These are phyloP conservation scores for Rhynchophorus ferrugineus DNA, from an alignment of 1,140 invertebrate species.

Conservation along the genomic window DNA sequence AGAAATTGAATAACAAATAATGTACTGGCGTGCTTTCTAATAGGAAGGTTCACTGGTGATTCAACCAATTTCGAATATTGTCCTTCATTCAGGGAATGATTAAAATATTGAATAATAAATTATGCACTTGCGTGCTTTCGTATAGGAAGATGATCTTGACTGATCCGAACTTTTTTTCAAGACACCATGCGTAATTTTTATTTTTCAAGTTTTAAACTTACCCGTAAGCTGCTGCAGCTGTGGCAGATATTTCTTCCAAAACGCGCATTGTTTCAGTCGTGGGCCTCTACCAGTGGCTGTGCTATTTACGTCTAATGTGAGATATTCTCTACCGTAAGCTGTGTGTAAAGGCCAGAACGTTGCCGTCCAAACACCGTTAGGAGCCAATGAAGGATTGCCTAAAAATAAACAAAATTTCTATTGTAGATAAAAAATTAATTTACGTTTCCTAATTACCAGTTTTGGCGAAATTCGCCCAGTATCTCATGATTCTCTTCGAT, in stretches of 20 bases:
- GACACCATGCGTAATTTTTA: too few relatives aligned
- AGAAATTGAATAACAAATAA: too few relatives aligned
- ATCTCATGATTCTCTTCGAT: slow-evolving; percentile 81
- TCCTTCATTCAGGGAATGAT: too few relatives aligned
- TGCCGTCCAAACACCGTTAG: slow-evolving; percentile 54
- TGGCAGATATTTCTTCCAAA: slow-evolving; percentile 93
- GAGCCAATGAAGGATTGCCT: slow-evolving; percentile 56
- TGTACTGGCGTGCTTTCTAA: too few relatives aligned
- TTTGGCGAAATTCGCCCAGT: slow-evolving; percentile 94
- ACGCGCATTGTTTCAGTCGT: slow-evolving; percentile 85
- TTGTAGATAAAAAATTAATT: not conserved
- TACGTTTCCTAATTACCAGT: slow-evolving; percentile 60
- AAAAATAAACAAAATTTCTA: not conserved
- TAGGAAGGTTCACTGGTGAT: too few relatives aligned
- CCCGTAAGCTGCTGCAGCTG: slow-evolving; percentile 70
- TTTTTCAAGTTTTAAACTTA: too few relatives aligned
- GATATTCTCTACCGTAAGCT: slow-evolving; percentile 71
- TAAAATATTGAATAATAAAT: too few relatives aligned
- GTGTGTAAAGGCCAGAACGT: slow-evolving; percentile 84
- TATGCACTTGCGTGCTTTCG: too few relatives aligned
- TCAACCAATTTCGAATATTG: too few relatives aligned
- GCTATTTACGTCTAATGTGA: slow-evolving; percentile 73
- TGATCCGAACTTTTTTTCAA: too few relatives aligned
- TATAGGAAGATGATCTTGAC: too few relatives aligned
- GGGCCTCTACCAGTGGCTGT: slow-evolving; percentile 76